These are phyloP conservation scores for Tarsius wallacei DNA, from an alignment of 2,797 vertebrate species.

Conservation along the genomic window DNA sequence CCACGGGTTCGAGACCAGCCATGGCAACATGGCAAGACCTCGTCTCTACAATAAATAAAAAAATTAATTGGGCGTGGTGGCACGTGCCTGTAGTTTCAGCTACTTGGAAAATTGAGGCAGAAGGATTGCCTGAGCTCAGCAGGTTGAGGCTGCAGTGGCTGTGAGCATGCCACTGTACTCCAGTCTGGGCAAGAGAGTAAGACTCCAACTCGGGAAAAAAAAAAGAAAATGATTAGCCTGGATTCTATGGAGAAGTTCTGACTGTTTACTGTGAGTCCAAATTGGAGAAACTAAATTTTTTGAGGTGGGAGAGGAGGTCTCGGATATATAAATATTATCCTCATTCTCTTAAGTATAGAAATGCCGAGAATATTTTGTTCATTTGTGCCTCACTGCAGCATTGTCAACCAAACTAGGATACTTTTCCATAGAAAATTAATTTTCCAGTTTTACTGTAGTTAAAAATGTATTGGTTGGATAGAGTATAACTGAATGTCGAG, in stretches of 20 bases:
- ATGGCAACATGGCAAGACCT: too few relatives aligned
- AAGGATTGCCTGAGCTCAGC: too few relatives aligned
- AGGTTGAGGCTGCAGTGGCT: too few relatives aligned
- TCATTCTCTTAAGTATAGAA: conserved; percentile 49
- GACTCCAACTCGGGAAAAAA: too few relatives aligned
- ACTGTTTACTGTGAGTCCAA: conserved; percentile 46
- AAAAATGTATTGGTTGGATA: conserved; percentile 38
- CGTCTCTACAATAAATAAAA: too few relatives aligned
- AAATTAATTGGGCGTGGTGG: too few relatives aligned
- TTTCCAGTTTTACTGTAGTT: conserved; percentile 21
- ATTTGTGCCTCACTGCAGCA: conserved; percentile 20
- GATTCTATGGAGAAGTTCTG: conserved; percentile 37
- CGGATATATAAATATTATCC: conserved; percentile 32
- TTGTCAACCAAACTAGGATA: neutral
- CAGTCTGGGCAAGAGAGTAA: too few relatives aligned
- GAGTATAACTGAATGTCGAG: conserved; percentile 28
- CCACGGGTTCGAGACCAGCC: too few relatives aligned
- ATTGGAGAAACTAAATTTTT: conserved; percentile 35
- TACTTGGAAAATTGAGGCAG: too few relatives aligned
- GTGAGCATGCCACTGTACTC: too few relatives aligned
- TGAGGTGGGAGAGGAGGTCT: neutral
- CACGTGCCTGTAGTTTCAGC: too few relatives aligned
- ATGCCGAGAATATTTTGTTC: conserved; percentile 55
- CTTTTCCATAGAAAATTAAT: conserved; percentile 37
- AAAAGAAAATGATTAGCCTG: neutral